A percentile compares a stretch with the other conserved stretches of the same genome.
Conservation (phyloP, 2,888 invertebrate species). For the Gerris lacustris region DNA sequence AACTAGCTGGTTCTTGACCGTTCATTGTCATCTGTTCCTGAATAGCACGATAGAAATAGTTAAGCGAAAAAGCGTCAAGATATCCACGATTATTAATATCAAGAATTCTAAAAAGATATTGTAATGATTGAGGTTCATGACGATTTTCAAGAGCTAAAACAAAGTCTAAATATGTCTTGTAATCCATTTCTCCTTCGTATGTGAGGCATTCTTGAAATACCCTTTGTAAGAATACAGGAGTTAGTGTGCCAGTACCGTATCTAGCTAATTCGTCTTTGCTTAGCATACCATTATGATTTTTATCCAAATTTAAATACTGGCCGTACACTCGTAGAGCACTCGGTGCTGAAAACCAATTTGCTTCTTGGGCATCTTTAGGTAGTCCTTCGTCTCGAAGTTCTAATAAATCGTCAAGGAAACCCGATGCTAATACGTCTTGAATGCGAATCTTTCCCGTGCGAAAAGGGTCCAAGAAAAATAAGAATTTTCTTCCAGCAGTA, state of each 20-base stretch:
- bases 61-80: constrained; percentile 77
- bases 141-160: constrained; percentile 86
- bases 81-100: constrained; percentile 81
- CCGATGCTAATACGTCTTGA: constrained; percentile 79
- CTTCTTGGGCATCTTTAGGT: constrained; percentile 70
- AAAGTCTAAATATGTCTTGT: constrained; percentile 90
- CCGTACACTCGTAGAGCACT: constrained; percentile 84
- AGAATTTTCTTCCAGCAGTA: constrained; percentile 87
- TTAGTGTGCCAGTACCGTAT: constrained; percentile 85
- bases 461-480: constrained; percentile 87
- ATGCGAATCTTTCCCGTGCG: constrained; percentile 80
- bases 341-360: constrained; percentile 83
- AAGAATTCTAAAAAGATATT: constrained; percentile 80
- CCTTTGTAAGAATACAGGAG: constrained; percentile 77
- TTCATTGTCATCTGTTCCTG: constrained; percentile 79
- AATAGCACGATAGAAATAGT: constrained; percentile 85
- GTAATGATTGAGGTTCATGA: constrained; percentile 77
- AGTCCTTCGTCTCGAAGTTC: constrained; percentile 75
- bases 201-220: constrained; percentile 93
- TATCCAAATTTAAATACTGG: constrained; percentile 84
- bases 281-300: constrained; percentile 91
- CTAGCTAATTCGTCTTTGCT: constrained; percentile 78
- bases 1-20: constrained; percentile 78
- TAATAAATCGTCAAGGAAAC: constrained; percentile 81
- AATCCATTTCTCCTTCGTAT: constrained; percentile 91